Percentiles rank a stretch among this genome's conserved stretches.
phyloP scores from a whole-genome alignment of 2,113 vertebrate species.

The Ptilonorhynchus violaceus region DNA sequence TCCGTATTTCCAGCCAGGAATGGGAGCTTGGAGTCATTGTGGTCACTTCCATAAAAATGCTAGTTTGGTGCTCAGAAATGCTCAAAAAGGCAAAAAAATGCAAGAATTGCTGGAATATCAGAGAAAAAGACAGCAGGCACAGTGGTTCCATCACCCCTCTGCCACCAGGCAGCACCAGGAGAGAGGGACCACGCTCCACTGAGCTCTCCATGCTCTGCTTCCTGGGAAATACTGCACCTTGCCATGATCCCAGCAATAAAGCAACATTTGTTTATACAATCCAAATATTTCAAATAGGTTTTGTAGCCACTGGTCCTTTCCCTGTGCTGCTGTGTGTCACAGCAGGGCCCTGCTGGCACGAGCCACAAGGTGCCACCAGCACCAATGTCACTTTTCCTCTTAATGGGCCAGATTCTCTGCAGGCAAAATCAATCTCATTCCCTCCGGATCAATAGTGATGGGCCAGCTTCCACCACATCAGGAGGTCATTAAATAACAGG shows the following conservation, averaged over 20 bases:
- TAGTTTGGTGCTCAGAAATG: background rate
- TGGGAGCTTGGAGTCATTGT: background rate
- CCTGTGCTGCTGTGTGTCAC: background rate
- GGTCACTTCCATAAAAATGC: background rate
- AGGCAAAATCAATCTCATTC: background rate
- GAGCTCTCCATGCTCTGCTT: background rate
- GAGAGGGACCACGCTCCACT: fast-evolving
- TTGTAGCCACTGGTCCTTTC: background rate
- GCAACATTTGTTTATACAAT: background rate
- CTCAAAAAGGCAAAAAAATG: background rate
- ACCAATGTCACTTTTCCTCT: background rate
- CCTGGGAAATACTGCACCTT: background rate
- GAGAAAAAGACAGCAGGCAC: background rate
- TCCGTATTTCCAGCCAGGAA: background rate
- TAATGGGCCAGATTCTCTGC: background rate
- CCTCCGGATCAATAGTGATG: background rate
- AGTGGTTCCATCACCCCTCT: fast-evolving
- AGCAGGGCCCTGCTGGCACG: background rate
- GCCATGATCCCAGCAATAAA: background rate
- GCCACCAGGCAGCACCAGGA: background rate
- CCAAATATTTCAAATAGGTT: background rate
- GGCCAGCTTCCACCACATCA: background rate
- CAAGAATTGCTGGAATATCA: background rate
- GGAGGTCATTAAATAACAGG: background rate
- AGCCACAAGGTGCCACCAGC: background rate